These are phyloP conservation scores for Muscina levida DNA, from an alignment of 2,888 invertebrate genomes.

Conservation along the genomic window DNA sequence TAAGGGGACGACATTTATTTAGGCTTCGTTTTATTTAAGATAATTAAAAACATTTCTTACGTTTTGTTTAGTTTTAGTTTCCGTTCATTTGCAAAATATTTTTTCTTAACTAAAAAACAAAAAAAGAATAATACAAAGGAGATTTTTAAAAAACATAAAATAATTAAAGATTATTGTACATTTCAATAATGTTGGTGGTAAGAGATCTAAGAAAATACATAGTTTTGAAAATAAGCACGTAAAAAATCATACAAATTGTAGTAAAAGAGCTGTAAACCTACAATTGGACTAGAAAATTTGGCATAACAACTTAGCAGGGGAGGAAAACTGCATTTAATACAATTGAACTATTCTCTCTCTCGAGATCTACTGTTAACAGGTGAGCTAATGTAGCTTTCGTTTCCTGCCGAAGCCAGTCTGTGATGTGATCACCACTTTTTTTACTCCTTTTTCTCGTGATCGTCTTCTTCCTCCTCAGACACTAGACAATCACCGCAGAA, in stretches of 20 bases:
- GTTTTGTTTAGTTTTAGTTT: constrained; percentile 53
- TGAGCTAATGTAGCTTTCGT: constrained; percentile 52
- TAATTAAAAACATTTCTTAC: constrained; percentile 34
- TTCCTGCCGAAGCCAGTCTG: background rate
- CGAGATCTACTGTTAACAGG: constrained; percentile 47
- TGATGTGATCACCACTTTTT: background rate
- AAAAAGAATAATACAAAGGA: constrained; percentile 25
- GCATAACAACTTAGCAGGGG: constrained; percentile 26
- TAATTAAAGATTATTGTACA: background rate
- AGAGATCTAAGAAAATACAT: constrained; percentile 32
- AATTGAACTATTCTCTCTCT: constrained; percentile 51
- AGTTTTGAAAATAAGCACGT: constrained; percentile 6
- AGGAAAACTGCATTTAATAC: constrained; percentile 11
- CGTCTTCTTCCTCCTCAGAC: constrained; percentile 84
- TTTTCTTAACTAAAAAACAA: constrained; percentile 38
- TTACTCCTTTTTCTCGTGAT: constrained; percentile 81
- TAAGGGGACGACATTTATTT: constrained; percentile 2
- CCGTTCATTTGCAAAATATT: constrained; percentile 50
- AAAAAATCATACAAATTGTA: constrained; percentile 26
- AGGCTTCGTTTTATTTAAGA: constrained; percentile 35
- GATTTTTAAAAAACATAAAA: constrained; percentile 37
- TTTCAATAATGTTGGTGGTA: constrained; percentile 6
- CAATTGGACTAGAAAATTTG: constrained; percentile 55
- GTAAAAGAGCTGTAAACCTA: too few relatives aligned
- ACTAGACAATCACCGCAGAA: constrained; percentile 98